Conservation (phyloP, 2,888 invertebrate genomes). For the Campoplex capitator region DNA sequence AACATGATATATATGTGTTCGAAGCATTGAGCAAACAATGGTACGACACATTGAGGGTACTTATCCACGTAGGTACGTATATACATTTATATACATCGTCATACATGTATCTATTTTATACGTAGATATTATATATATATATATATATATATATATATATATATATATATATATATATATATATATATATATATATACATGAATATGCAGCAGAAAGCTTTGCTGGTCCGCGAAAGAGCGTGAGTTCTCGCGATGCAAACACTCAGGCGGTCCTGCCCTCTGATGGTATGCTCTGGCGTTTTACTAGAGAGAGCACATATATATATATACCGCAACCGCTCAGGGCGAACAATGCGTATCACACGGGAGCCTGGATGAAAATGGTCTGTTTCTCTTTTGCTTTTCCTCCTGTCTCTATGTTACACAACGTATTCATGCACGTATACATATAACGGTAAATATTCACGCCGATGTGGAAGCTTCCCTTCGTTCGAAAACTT, state of each 20-base stretch:
- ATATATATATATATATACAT: too few relatives aligned
- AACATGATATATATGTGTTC: constrained; percentile 37
- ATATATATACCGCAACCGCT: constrained; percentile 69
- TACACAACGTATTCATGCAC: background rate
- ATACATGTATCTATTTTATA: constrained; percentile 7
- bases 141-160: background rate
- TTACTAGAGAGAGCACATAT: constrained; percentile 37
- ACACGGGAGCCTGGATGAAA: constrained; percentile 78
- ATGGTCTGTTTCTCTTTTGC: constrained; percentile 70
- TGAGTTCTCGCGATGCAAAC: constrained; percentile 72
- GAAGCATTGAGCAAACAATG: constrained; percentile 75
- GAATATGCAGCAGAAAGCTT: constrained; percentile 52
- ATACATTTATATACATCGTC: constrained; percentile 7
- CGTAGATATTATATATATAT: background rate
- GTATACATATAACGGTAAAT: constrained; percentile 17
- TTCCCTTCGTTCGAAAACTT: constrained; percentile 56
- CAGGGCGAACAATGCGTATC: constrained; percentile 79
- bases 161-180: too few relatives aligned
- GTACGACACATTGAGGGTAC: constrained; percentile 58
- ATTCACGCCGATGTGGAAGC: constrained; percentile 68
- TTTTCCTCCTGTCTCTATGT: constrained; percentile 33
- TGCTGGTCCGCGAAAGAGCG: constrained; percentile 74
- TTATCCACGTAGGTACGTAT: background rate
- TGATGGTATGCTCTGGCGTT: constrained; percentile 48
- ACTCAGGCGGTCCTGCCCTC: constrained; percentile 64